A percentile compares a stretch with the other conserved stretches of the same genome.
Evolutionary conservation across 1,140 invertebrate genomes (phyloP).

Genomic region (Capitella teleta): DNA sequence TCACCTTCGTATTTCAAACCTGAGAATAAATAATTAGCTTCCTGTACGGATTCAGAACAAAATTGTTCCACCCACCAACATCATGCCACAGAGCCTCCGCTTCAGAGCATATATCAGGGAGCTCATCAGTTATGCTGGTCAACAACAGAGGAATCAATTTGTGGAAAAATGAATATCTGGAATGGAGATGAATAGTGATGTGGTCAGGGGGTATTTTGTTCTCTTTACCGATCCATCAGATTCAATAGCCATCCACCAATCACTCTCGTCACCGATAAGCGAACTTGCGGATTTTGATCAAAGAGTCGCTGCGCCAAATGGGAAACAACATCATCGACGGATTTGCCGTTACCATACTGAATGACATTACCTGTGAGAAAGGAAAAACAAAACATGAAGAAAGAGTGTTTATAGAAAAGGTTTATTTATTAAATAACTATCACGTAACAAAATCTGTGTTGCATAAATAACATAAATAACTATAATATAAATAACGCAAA

Average conservation of each 20-base stretch:
- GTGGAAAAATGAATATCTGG: constrained; percentile 65
- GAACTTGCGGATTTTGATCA: constrained; percentile 58
- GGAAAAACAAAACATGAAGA: too few species aligned
- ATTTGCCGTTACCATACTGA: constrained; percentile 51
- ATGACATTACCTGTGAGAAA: constrained; percentile 50
- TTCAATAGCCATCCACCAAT: constrained; percentile 57
- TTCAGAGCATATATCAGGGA: constrained; percentile 49
- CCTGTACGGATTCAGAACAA: too few species aligned
- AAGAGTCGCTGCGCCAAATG: constrained; percentile 63
- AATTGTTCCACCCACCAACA: constrained; percentile 47
- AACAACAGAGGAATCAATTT: constrained; percentile 62
- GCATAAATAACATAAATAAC: background rate
- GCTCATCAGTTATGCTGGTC: constrained; percentile 62
- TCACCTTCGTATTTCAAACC: constrained; percentile 55
- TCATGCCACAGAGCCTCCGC: constrained; percentile 54
- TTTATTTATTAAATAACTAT: too few species aligned
- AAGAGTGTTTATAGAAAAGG: too few species aligned
- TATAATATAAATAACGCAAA: background rate
- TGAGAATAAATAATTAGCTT: too few species aligned
- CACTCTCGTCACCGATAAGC: constrained; percentile 54
- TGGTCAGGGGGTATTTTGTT: background rate
- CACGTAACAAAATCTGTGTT: background rate
- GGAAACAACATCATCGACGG: constrained; percentile 50
- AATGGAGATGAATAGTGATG: background rate
- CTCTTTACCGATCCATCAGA: constrained; percentile 56